Conservation (phyloP, 2,797 vertebrate species). For the Poecilia picta region DNA sequence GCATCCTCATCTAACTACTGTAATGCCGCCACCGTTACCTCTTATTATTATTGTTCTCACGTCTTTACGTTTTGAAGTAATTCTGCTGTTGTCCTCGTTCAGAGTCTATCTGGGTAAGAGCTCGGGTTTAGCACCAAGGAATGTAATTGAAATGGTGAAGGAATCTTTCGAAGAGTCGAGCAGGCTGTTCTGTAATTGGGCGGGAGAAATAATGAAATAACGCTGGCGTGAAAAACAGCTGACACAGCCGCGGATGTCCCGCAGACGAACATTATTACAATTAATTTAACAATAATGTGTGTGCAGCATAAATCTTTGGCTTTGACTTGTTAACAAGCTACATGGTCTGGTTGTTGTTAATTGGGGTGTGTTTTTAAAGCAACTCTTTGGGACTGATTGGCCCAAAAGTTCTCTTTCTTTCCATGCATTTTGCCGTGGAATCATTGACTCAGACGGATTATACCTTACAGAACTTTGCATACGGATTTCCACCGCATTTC, state of each 20-base stretch:
- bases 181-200: conserved; percentile 33
- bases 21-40: conserved; percentile 5
- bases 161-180: conserved; percentile 44
- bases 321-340: conserved; percentile 35
- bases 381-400: conserved; percentile 2
- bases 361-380: conserved; percentile 15
- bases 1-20: conserved; percentile 26
- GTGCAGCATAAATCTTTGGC: conserved; percentile 19
- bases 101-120: conserved; percentile 43
- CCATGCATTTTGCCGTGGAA: neutral
- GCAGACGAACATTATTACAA: conserved; percentile 45
- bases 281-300: conserved; percentile 59
- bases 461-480: conserved; percentile 8
- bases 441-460: conserved; percentile 14
- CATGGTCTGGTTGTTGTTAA: conserved; percentile 11
- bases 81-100: conserved; percentile 45
- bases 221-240: conserved; percentile 36
- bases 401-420: neutral
- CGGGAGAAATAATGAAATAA: conserved; percentile 25
- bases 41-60: conserved; percentile 60
- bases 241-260: conserved; percentile 43
- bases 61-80: conserved; percentile 46
- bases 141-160: conserved; percentile 52
- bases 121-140: conserved; percentile 37
- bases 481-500: conserved; percentile 53